Conservation (phyloP, 2,888 invertebrate genomes). For the Tupiocoris notatus region DNA sequence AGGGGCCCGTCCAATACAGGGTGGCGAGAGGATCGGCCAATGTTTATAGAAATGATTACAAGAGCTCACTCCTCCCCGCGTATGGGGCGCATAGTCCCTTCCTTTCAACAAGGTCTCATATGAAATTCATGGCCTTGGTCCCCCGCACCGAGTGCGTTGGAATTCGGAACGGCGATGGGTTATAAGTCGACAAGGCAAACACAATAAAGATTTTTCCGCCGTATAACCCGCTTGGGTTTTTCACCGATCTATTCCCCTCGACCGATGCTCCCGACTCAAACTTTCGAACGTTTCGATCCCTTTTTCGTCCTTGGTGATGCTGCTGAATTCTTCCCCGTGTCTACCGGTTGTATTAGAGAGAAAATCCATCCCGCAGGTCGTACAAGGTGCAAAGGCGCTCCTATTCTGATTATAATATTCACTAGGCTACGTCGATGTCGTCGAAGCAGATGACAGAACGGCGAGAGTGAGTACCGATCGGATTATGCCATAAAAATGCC, state of each 20-base stretch:
- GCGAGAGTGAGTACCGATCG: not conserved
- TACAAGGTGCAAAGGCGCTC: not conserved
- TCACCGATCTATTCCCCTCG: not conserved
- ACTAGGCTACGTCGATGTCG: not conserved
- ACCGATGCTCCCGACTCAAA: not conserved
- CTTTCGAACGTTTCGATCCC: not conserved
- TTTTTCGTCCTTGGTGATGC: not conserved
- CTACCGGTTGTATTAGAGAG: not conserved
- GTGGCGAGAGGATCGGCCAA: slow-evolving; percentile 11
- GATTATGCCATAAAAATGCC: not conserved
- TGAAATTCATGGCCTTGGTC: slow-evolving; percentile 34
- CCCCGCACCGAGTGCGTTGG: not conserved
- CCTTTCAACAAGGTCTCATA: slow-evolving; percentile 31
- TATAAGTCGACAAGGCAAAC: slow-evolving; percentile 38
- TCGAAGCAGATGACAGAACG: not conserved
- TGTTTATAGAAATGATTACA: slow-evolving; percentile 43
- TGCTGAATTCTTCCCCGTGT: not conserved
- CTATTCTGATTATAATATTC: not conserved
- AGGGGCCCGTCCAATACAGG: slow-evolving; percentile 1
- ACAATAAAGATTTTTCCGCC: slow-evolving; percentile 37
- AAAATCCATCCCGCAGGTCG: not conserved
- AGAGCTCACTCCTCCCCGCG: slow-evolving; percentile 26
- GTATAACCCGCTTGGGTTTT: not conserved
- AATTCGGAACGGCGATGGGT: not conserved
- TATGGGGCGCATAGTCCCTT: too few relatives aligned